A percentile compares a stretch with the other conserved stretches of the same genome.
phyloP scores from a whole-genome alignment of 2,797 vertebrate genomes.

The Sebastes nivosus region DNA sequence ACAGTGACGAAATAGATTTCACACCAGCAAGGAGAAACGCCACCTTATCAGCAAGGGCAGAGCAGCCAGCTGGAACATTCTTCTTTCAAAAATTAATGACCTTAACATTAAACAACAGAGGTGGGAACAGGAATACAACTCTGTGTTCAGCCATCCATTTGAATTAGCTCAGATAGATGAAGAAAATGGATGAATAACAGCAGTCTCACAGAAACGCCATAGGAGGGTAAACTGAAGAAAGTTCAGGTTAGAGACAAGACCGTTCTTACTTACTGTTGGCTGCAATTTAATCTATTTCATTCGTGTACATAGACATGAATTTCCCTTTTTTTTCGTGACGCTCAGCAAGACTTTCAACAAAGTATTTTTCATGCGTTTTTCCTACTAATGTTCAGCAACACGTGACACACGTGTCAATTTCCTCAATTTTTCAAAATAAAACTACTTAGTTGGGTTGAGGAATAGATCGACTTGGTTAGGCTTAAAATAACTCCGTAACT shows the following conservation, averaged over 20 bases:
- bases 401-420: no score
- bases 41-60: conserved; percentile 15
- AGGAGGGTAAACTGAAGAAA: not conserved
- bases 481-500: no score
- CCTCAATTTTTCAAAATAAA: no score
- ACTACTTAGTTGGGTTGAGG: no score
- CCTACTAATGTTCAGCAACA: no score
- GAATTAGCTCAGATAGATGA: not conserved
- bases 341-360: no score
- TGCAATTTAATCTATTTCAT: not conserved
- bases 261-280: not conserved
- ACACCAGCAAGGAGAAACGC: not conserved
- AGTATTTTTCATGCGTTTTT: no score
- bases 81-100: conserved; percentile 11
- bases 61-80: conserved; percentile 1
- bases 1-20: conserved; percentile 25
- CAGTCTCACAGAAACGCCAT: not conserved
- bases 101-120: not conserved
- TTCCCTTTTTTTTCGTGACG: no score
- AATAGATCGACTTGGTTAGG: no score
- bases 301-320: no score
- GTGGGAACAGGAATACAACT: not conserved
- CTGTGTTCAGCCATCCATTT: not conserved
- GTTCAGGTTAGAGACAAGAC: not conserved
- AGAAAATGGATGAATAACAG: not conserved